phyloP scores from a whole-genome alignment of 1,140 invertebrate genomes.

The Cyclargus thomasi region DNA sequence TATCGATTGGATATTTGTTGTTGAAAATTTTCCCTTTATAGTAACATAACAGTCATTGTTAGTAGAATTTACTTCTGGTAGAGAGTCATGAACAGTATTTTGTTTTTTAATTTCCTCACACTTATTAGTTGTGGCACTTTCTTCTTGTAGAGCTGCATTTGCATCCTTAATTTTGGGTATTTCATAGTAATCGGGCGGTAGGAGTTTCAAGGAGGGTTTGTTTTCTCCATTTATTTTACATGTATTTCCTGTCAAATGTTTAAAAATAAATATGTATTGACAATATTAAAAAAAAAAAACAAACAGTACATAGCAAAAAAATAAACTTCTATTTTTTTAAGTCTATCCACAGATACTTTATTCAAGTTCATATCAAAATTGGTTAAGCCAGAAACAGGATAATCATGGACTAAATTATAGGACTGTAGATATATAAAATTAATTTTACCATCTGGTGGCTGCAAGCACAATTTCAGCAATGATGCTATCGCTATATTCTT shows the following conservation, averaged over 20 bases:
- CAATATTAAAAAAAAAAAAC: too few species aligned
- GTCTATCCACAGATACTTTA: too few species aligned
- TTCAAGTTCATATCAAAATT: too few species aligned
- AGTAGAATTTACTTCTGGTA: background rate
- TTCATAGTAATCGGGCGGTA: slow-evolving; percentile 4
- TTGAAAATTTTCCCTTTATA: background rate
- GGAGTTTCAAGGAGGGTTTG: background rate
- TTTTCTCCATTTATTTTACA: background rate
- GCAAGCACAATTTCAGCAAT: slow-evolving; percentile 37
- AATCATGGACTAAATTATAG: too few species aligned
- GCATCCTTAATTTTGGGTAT: background rate
- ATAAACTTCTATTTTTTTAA: too few species aligned
- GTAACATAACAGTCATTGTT: background rate
- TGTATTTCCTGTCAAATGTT: background rate
- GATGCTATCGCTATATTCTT: slow-evolving; percentile 47
- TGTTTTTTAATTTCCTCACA: too few species aligned
- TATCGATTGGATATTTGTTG: background rate
- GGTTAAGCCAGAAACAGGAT: too few species aligned
- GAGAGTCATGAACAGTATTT: too few species aligned
- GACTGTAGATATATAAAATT: slow-evolving; percentile 26
- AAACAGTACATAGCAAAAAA: too few species aligned
- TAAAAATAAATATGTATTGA: slow-evolving; percentile 13
- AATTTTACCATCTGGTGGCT: slow-evolving; percentile 21
- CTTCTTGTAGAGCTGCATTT: background rate
- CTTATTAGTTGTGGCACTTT: too few species aligned